A percentile compares a stretch with the other conserved stretches of the same genome.
phyloP scores from a whole-genome alignment of 2,797 vertebrate species.

The Syndactyla subalaris region DNA sequence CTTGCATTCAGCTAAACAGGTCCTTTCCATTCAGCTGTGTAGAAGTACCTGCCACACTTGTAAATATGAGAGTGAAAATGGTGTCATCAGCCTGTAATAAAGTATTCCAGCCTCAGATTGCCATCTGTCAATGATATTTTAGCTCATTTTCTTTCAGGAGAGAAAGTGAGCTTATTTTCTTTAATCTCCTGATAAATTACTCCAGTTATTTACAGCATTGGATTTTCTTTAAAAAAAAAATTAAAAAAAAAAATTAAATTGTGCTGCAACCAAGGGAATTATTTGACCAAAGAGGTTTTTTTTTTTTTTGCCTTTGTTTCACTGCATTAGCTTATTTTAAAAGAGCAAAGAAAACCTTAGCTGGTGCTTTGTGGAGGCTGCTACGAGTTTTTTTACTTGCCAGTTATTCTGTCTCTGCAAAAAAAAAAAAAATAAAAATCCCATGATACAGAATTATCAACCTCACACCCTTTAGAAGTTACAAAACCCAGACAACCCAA shows the following conservation, averaged over 20 bases:
- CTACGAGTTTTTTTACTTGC: not conserved
- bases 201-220: conserved; percentile 49
- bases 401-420: not conserved
- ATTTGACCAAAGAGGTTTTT: conserved; percentile 16
- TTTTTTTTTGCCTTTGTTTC: conserved; percentile 2
- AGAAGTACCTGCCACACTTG: conserved; percentile 23
- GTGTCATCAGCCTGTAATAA: conserved; percentile 51
- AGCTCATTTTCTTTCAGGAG: conserved; percentile 54
- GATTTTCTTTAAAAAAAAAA: conserved; percentile 8
- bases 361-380: conserved; percentile 11
- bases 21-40: not conserved
- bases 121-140: conserved; percentile 65
- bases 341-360: not conserved
- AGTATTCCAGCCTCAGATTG: conserved; percentile 27
- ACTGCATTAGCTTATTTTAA: conserved; percentile 31
- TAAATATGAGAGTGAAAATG: conserved; percentile 43
- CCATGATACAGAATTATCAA: not conserved
- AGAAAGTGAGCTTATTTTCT: conserved; percentile 55
- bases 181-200: conserved; percentile 64
- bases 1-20: not conserved
- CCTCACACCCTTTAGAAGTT: not conserved
- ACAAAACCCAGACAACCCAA: not conserved
- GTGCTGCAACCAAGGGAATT: conserved; percentile 22
- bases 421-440: not conserved
- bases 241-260: not conserved